Evolutionary conservation across 1,140 invertebrate species (phyloP).

Genomic region (Anadara kagoshimensis): DNA sequence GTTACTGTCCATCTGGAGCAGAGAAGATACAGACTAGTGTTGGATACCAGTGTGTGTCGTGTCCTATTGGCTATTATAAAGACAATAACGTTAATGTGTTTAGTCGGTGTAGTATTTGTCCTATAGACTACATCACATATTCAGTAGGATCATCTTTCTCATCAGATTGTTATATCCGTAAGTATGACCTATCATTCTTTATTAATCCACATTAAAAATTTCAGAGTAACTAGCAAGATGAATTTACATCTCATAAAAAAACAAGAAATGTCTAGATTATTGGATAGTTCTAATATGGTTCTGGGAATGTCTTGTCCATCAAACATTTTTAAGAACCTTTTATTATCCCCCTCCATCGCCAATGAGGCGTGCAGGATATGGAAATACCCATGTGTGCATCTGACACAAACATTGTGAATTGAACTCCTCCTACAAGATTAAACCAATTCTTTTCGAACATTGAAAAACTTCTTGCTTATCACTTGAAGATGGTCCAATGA

Average conservation of each 20-base stretch:
- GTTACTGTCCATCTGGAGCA: slow-evolving; percentile 41
- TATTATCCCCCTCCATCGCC: too few species aligned
- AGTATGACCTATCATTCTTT: background rate
- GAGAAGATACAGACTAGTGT: slow-evolving; percentile 25
- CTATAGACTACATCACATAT: slow-evolving; percentile 25
- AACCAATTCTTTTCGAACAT: too few species aligned
- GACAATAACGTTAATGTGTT: slow-evolving; percentile 35
- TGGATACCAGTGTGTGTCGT: slow-evolving; percentile 22
- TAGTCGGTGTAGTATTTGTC: slow-evolving; percentile 38
- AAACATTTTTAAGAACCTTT: background rate
- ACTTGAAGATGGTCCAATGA: too few species aligned
- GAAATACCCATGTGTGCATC: too few species aligned
- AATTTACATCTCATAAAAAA: background rate
- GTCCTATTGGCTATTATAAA: slow-evolving; percentile 47
- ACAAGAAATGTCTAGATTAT: background rate
- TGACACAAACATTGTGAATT: too few species aligned
- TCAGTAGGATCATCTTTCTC: slow-evolving; percentile 15
- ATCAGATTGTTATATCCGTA: slow-evolving; percentile 42
- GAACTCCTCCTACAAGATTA: too few species aligned
- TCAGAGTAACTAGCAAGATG: background rate
- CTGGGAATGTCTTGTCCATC: background rate
- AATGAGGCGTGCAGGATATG: too few species aligned
- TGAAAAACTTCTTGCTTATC: too few species aligned
- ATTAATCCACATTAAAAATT: background rate
- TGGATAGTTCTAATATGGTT: background rate